Base-by-base conservation (phyloP, 2,113 vertebrate species). In the Tragelaphus buxtoni region DNA sequence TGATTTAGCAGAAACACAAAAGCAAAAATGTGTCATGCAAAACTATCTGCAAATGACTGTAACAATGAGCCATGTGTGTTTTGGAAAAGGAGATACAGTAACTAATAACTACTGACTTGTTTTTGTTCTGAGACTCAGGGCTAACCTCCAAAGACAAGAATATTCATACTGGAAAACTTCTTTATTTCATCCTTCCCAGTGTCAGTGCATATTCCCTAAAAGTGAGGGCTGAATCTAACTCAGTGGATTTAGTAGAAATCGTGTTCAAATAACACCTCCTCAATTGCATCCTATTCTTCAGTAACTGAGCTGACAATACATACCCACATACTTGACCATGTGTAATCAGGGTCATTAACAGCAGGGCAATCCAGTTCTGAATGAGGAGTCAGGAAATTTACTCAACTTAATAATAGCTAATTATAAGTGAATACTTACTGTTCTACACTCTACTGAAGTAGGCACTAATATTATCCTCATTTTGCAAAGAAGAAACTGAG, bases 71-170 rank as follows among this genome's bases (percentile, higher is more conserved):
- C 17, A 13, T 83, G 39, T 63, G 63, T 93, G 51, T 89, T 97
- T 91, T 92, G 84, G 95, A 94, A 97, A 96, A 94, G 32, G 35
- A 86, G 81, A 83, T 42, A 86, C 3, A 88, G 94, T 90, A 96
- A 84, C 61, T 87, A 97, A 30, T 58, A 80, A 94, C 45, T 6
- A 65, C 58, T 9, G 42, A 80, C 32, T 61, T 96, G 69, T 69
- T 96, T 96, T 95, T 94, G 85, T 95, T 88, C 77, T 55, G 26
- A 90, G 90, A 86, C 32, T 26, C 47, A 92, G n/a, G 39, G 88
- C 72, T 94, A 42, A 56, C 39, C 60, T 94, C 94, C 95, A 95
- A 94, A 96, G 69, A 87, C 74, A 76, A 95, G 92, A 92, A 63
- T 12, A 72, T 88, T 95, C 18, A 88, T 49, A 11, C 17, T 76